These are phyloP conservation scores for Pseudomyrmex dendroicus DNA, from an alignment of 1,140 invertebrate species.

Conservation along the genomic window DNA sequence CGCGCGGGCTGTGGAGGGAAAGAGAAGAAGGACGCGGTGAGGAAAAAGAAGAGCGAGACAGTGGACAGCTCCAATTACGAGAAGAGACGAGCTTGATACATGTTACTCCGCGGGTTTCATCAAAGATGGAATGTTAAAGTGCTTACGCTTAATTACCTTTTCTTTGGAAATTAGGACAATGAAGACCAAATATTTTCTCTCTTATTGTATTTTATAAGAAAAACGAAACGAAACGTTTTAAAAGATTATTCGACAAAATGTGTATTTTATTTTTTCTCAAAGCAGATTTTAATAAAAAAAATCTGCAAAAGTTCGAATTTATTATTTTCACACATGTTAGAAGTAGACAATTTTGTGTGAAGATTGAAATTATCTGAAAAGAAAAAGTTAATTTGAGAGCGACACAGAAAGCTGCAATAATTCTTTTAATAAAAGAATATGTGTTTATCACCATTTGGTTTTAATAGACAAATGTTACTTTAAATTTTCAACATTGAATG, in stretches of 20 bases:
- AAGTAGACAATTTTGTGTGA: too few relatives aligned
- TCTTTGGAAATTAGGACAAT: slow-evolving; percentile 29
- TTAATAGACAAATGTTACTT: neutral
- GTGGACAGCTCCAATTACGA: slow-evolving; percentile 61
- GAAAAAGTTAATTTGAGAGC: too few relatives aligned
- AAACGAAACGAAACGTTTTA: too few relatives aligned
- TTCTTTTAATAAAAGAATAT: neutral
- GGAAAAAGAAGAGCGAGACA: slow-evolving; percentile 21
- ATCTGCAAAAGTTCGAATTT: too few relatives aligned
- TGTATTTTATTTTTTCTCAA: too few relatives aligned
- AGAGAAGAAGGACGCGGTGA: neutral
- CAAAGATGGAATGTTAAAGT: slow-evolving; percentile 54
- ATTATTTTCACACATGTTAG: too few relatives aligned
- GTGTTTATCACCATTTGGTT: neutral
- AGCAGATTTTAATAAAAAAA: too few relatives aligned
- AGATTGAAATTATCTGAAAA: too few relatives aligned
- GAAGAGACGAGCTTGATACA: slow-evolving; percentile 41
- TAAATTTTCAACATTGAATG: slow-evolving; percentile 16
- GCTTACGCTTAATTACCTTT: slow-evolving; percentile 56
- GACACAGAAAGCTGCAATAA: too few relatives aligned
- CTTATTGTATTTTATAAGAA: too few relatives aligned
- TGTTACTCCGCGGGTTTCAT: slow-evolving; percentile 35
- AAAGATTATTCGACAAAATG: too few relatives aligned
- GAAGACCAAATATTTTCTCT: neutral
- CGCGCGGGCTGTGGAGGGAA: neutral